Base-by-base conservation (phyloP, 2,113 vertebrate species). In the Oryzias woworae region DNA sequence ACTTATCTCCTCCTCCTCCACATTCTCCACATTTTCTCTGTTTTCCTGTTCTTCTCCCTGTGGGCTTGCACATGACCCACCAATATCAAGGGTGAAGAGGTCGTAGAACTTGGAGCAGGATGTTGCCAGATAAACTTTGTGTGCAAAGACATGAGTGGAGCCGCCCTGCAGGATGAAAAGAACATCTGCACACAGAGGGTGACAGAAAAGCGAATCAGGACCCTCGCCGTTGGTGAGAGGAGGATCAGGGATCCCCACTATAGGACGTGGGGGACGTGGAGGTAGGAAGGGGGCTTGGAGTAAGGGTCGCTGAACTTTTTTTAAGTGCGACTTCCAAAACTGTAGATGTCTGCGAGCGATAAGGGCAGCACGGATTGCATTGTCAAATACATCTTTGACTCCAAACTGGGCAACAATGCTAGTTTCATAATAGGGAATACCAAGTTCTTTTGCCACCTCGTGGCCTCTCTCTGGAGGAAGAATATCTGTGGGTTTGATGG, bases 331-430 rank as follows among this genome's bases (percentile, higher is more conserved):
- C 77, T 96, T 96, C 95, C 95, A 96, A 87, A 96, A 96, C 82
- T 96, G 95, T 44, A 96, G 90, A 82, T 95, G 95, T 4, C 95
- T 93, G 14, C 95, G 92, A 13, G 95, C 95, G 74, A 95, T 94
- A 70, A 96, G 94, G 8, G 95, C 94, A 0, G 95, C 95, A 0
- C 95, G 92, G 85, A 96, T 96, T 71, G 95, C 95, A 5, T 96
- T 96, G 89, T 96, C 95, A 2, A 96, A 96, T 48, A 96, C 95
- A 3, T 96, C 95, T 84, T 96, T 96, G 62, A 96, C 91, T 22
- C 95, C 95, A 1, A 96, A 96, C 88, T 95, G 94, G 3, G 95
- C 95, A 23, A 96, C 95, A 53, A 96, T 94, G 52, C 95, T 96
- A 69, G 94, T 96, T 88, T 96, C 95, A 0, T 92, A 96, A 88